Conservation (phyloP, 2,797 vertebrate species). For the Squalus acanthias region DNA sequence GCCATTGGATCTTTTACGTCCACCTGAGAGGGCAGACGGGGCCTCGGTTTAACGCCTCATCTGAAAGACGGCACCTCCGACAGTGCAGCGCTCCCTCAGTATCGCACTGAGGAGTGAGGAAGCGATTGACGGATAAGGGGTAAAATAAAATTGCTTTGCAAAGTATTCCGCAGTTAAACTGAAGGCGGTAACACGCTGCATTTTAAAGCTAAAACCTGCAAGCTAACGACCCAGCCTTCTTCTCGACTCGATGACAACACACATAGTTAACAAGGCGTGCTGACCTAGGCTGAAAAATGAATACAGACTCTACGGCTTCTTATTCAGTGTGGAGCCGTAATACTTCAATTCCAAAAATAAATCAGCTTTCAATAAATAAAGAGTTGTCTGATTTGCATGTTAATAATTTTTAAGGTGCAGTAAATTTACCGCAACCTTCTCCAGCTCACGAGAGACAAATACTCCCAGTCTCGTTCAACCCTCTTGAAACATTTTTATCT, state of each 20-base stretch:
- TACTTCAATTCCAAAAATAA: background rate
- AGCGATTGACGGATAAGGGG: background rate
- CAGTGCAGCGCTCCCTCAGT: background rate
- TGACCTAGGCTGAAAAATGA: background rate
- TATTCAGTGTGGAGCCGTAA: background rate
- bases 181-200: background rate
- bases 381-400: constrained; percentile 25
- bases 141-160: background rate
- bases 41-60: background rate
- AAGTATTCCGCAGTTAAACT: background rate
- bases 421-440: background rate
- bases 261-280: background rate
- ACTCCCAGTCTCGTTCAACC: background rate
- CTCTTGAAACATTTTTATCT: too few species aligned
- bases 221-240: background rate
- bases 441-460: background rate
- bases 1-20: background rate
- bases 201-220: background rate
- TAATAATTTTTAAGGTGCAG: background rate
- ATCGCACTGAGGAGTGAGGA: background rate
- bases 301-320: background rate
- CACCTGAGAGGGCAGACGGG: background rate
- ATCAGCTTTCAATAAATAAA: background rate
- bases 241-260: background rate
- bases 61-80: background rate